Evolutionary conservation across 2,113 vertebrate species (phyloP).

Genomic region (Scytalopus superciliaris): DNA sequence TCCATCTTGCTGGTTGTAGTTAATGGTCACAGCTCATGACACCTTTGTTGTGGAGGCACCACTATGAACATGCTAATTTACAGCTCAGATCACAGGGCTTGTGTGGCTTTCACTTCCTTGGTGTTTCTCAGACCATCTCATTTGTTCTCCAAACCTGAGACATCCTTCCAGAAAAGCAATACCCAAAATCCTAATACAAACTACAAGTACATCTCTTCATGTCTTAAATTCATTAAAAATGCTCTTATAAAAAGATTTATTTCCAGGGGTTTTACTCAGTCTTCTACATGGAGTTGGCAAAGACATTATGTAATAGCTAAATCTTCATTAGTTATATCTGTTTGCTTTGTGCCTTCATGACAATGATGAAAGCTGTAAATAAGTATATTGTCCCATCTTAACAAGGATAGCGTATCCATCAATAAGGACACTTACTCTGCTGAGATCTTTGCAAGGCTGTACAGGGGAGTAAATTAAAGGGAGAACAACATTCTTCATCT

Average conservation of each 20-base stretch:
- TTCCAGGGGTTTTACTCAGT: background rate
- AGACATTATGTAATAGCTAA: slow-evolving; percentile 32
- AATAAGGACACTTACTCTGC: slow-evolving; percentile 52
- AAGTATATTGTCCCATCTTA: slow-evolving; percentile 49
- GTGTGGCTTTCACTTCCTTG: background rate
- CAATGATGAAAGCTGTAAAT: slow-evolving; percentile 61
- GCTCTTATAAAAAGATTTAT: background rate
- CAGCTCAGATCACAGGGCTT: accelerated
- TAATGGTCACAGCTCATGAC: background rate
- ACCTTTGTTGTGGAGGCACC: background rate
- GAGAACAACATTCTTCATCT: slow-evolving; percentile 54
- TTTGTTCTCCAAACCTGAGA: background rate
- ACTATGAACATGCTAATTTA: accelerated
- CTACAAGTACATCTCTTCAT: background rate
- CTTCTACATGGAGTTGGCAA: background rate
- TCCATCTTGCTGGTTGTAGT: background rate
- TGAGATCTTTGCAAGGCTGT: slow-evolving; percentile 58
- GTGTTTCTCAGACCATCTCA: background rate
- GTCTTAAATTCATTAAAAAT: background rate
- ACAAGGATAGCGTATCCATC: slow-evolving; percentile 57
- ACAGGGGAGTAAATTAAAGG: slow-evolving; percentile 53
- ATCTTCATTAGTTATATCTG: slow-evolving; percentile 58
- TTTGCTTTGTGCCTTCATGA: slow-evolving; percentile 51
- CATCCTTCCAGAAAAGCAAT: background rate
- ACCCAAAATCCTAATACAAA: background rate